Percentiles rank a stretch among this genome's conserved stretches.
These are phyloP conservation scores for Philypnodon macrostomus DNA, from an alignment of 2,797 vertebrate species.

Conservation along the genomic window DNA sequence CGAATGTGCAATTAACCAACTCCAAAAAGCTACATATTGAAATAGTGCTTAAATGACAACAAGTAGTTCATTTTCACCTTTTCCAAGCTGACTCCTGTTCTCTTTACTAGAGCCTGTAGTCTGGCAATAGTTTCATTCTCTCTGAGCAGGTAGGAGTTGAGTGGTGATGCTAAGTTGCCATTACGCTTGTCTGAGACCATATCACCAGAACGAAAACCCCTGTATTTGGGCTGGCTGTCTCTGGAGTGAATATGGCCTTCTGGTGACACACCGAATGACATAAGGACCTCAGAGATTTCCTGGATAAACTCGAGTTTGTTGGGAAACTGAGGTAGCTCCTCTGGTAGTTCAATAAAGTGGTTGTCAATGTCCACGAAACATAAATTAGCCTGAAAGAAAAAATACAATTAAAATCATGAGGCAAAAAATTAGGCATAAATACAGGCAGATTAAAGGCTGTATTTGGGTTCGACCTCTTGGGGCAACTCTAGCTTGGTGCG, in stretches of 20 bases:
- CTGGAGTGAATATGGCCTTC: constrained; percentile 88
- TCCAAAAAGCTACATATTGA: too few species aligned
- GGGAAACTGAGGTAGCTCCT: constrained; percentile 97
- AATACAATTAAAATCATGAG: not conserved
- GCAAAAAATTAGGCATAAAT: not conserved
- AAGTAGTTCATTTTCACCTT: constrained; percentile 89
- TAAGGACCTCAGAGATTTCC: constrained; percentile 94
- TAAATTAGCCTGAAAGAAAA: constrained; percentile 86
- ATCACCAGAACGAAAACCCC: constrained; percentile 82
- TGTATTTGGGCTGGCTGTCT: constrained; percentile 84
- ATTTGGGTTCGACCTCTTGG: constrained; percentile 84
- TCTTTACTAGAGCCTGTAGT: constrained; percentile 94
- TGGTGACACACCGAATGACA: constrained; percentile 89
- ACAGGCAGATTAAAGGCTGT: not conserved
- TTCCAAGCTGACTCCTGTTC: constrained; percentile 94
- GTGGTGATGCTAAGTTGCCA: constrained; percentile 90
- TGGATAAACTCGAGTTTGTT: constrained; percentile 98
- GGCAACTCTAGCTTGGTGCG: constrained; percentile 95
- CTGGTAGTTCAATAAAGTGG: constrained; percentile 95
- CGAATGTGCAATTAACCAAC: too few species aligned
- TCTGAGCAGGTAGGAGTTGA: constrained; percentile 90
- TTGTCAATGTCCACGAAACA: constrained; percentile 99
- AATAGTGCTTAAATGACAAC: too few species aligned
- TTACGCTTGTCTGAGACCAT: constrained; percentile 93
- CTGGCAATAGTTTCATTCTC: constrained; percentile 96